Base-by-base conservation (phyloP, 2,888 invertebrate species). In the Agrypnus murinus region DNA sequence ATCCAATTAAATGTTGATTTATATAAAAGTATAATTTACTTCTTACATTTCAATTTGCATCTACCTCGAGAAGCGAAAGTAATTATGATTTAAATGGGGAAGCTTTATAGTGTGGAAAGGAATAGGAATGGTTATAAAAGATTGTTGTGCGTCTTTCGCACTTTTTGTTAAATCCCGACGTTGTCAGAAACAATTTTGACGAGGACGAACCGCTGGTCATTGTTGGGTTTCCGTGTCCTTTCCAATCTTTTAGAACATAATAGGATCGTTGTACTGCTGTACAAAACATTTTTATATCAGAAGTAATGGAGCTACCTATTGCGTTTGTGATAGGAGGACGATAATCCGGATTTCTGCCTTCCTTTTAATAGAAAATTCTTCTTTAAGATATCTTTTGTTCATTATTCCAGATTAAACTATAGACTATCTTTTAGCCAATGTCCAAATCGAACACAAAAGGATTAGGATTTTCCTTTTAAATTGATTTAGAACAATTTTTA, bases 101-200 rank as follows among this genome's bases (percentile, higher is more conserved):
- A 40, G 58, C 14, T 60, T 45, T 46, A 45, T 46, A 46, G 45
- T 14, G 15, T 60, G 17, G 48, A 48, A 62, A 48, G 4, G 36
- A 32, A 38, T 40, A 64, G 43, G 25, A 64, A 53, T 40, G 38
- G 53, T 53, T 40, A 64, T 31, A 38, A 64, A 53, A 53, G 38
- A 40, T 53, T 50, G 34, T 50, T 50, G 38, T 55, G 53, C 40
- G 25, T 65, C 48, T 57, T 48, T 65, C 43, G 17, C 58, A 58
- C 58, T 57, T 65, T 65, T 65, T 40, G 48, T 58, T 57, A 45
- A 57, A 46, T 10, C 46, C 46, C 57, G 57, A 58, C 58, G 65
- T 65, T 65, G 65, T 65, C 65, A 65, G 46, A 57, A 57, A 31
- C 65, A 65, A 57, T 65, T 65, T 65, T 46, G 45, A 57, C 17